Conservation (phyloP, 2,888 invertebrate genomes). For the Sthenelais limicola region DNA sequence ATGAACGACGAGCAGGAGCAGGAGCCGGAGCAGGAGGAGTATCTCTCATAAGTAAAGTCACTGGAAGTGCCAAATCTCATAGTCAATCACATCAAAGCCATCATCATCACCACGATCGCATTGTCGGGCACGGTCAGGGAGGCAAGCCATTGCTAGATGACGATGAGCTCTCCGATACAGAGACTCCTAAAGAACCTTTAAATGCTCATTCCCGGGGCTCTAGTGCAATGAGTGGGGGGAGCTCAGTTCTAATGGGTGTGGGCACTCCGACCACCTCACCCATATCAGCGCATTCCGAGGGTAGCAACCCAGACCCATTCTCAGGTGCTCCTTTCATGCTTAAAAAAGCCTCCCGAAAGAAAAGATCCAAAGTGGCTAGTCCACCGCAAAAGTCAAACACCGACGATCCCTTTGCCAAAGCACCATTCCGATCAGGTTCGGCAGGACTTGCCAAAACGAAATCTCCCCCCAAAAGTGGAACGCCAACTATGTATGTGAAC, state of each 20-base stretch:
- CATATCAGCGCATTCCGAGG: constrained; percentile 16
- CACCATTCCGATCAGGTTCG: constrained; percentile 36
- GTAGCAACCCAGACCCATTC: constrained; percentile 35
- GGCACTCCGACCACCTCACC: constrained; percentile 40
- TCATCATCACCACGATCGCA: constrained; percentile 64
- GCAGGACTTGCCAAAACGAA: constrained; percentile 9
- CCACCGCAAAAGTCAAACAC: constrained; percentile 20
- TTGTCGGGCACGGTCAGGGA: constrained; percentile 84
- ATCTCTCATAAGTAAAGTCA: constrained; percentile 23
- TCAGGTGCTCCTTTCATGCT: constrained; percentile 29
- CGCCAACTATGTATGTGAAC: constrained; percentile 28
- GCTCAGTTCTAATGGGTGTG: constrained; percentile 29
- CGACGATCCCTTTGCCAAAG: constrained; percentile 41
- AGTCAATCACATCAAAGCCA: constrained; percentile 11
- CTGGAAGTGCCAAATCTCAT: constrained; percentile 7
- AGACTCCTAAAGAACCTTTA: not conserved
- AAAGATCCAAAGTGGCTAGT: constrained; percentile 25
- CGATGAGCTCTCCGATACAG: constrained; percentile 78
- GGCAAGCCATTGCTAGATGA: constrained; percentile 83
- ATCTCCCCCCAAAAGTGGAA: constrained; percentile 15
- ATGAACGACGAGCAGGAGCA: not conserved
- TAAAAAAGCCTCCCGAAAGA: constrained; percentile 8
- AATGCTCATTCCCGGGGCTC: constrained; percentile 38
- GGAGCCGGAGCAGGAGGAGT: no score
- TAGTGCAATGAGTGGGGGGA: constrained; percentile 44